Conservation (phyloP, 2,888 invertebrate genomes). For the Patella caerulea region DNA sequence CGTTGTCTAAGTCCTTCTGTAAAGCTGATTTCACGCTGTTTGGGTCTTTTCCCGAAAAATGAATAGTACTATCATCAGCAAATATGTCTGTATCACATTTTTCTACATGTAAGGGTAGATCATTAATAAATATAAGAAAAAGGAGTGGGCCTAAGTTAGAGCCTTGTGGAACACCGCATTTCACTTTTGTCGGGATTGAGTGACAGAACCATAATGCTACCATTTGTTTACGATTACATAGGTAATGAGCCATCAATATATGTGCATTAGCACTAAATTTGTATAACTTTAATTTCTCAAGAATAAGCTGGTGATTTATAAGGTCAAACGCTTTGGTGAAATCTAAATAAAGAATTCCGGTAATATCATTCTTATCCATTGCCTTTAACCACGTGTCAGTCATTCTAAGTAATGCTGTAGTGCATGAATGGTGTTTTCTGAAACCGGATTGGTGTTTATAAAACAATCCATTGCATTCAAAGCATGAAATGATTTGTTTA, state of each 20-base stretch:
- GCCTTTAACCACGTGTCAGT: background rate
- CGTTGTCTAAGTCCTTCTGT: background rate
- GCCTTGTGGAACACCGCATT: background rate
- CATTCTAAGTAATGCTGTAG: background rate
- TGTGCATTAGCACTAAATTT: background rate
- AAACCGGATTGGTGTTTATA: background rate
- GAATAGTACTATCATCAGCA: background rate
- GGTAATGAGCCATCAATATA: background rate
- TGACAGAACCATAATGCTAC: background rate
- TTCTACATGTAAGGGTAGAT: background rate
- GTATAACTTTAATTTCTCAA: background rate
- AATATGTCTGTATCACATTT: background rate
- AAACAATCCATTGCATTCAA: background rate
- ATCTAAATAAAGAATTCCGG: background rate
- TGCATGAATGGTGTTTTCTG: background rate
- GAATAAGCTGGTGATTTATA: background rate
- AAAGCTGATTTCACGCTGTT: background rate
- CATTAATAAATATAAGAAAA: background rate
- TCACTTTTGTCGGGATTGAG: background rate
- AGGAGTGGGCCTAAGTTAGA: background rate
- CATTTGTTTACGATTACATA: background rate
- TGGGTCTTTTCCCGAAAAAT: background rate
- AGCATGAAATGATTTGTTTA: background rate
- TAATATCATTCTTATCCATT: background rate
- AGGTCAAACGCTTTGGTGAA: background rate